Conservation (phyloP, 2,113 vertebrate genomes). For the Sylvicapra grimmia region DNA sequence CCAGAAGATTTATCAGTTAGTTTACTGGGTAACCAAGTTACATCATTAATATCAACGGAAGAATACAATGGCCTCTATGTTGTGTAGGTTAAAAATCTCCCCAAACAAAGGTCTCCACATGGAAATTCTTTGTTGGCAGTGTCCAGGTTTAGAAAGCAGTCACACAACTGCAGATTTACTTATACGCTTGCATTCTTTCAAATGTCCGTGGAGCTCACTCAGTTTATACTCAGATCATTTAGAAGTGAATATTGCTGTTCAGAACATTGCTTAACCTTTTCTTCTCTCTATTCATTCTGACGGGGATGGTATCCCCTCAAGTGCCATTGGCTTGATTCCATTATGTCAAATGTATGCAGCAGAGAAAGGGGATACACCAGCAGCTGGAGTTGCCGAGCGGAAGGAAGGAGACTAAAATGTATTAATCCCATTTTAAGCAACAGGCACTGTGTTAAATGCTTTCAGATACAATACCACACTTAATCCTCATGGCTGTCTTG, state of each 20-base stretch:
- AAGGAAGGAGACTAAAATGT: slow-evolving; percentile 65
- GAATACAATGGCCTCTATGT: neutral
- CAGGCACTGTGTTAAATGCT: slow-evolving; percentile 57
- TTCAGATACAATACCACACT: slow-evolving; percentile 56
- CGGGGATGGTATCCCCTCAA: neutral
- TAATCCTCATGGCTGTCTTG: slow-evolving; percentile 28
- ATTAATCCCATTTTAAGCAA: slow-evolving; percentile 68
- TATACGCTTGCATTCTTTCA: neutral
- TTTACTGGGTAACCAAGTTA: neutral
- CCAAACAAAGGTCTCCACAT: neutral
- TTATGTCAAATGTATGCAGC: slow-evolving; percentile 56
- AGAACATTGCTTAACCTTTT: neutral
- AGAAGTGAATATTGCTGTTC: neutral
- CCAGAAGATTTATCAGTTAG: no score
- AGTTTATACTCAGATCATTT: neutral
- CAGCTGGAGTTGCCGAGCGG: slow-evolving; percentile 65
- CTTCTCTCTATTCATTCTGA: neutral
- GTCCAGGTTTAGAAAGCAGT: neutral
- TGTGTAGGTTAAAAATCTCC: neutral
- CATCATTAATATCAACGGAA: neutral
- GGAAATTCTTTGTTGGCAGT: neutral
- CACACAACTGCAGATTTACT: neutral
- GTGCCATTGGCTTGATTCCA: slow-evolving; percentile 45
- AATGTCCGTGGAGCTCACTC: neutral
- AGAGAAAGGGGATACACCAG: slow-evolving; percentile 64